Evolutionary conservation across 2,113 vertebrate species (phyloP), one percentile per base, ranked within the genome.

Genomic region (Alectura lathami): DNA sequence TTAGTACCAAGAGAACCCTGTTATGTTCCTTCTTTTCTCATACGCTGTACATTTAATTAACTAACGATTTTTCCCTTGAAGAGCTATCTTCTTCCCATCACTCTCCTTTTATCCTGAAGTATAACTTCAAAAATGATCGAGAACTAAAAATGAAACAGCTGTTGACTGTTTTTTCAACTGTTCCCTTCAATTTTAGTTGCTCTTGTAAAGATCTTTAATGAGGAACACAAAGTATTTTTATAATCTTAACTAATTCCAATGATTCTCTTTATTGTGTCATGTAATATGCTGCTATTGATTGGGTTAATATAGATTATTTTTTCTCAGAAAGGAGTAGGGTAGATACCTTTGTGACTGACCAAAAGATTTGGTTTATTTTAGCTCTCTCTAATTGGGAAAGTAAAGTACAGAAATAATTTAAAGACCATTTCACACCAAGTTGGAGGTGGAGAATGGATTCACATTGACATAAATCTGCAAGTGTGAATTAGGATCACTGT

Each of bases 131-230:
- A 92, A 92, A 96, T 83, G 87, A 89, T 29, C 30, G 82, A 53
- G 45, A 80, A 67, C 42, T 40, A 82, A 95, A 97, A 96, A 94
- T 91, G 84, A 91, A 97, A 90, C 75, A 96, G 91, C 88, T 96
- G 85, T 83, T 96, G 81, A 88, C 92, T 96, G 92, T 67, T 77
- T 83, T 83, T 93, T 86, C 50, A 95, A 93, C 80, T 78, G 83
- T 93, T 94, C 74, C 34, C 92, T 97, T 96, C 84, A 95, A 57
- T 86, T 96, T 93, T 86, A 92, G 91, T 81, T 81, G 64, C 30
- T 70, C 85, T 92, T 91, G 38, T 50, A 91, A 91, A 91, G 66
- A 57, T 11, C 14, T 80, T 78, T 88, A 93, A 90, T 75, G 45
- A 93, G 30, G 30, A 40, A 95, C 40, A 95, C 32, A 89, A 86